phyloP scores from a whole-genome alignment of 2,888 invertebrate genomes.

The Marasmarcha lunaedactyla region DNA sequence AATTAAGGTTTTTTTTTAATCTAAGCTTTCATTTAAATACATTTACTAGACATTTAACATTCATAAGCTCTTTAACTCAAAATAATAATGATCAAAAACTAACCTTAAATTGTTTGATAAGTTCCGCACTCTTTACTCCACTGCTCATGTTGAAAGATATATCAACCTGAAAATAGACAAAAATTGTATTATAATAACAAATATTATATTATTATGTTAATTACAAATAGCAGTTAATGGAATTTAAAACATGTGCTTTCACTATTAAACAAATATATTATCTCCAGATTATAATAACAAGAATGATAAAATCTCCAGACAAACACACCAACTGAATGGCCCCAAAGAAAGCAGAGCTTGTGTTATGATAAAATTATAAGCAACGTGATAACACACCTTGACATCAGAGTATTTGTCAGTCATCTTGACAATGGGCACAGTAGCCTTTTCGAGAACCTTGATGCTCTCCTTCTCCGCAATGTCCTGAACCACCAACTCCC shows the following conservation, averaged over 20 bases:
- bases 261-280: background rate
- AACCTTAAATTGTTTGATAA: slow-evolving; percentile 90
- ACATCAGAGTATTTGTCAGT: slow-evolving; percentile 86
- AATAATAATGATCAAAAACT: slow-evolving; percentile 18
- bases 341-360: too few relatives aligned
- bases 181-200: background rate
- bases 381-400: slow-evolving; percentile 73
- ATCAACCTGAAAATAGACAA: slow-evolving; percentile 72
- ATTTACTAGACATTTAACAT: too few relatives aligned
- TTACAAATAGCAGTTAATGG: too few relatives aligned
- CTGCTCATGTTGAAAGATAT: slow-evolving; percentile 99
- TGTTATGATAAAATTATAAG: too few relatives aligned
- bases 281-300: too few relatives aligned
- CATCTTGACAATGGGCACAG: slow-evolving; percentile 98
- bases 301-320: too few relatives aligned
- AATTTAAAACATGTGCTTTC: too few relatives aligned
- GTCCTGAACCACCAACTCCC: slow-evolving; percentile 88
- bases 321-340: too few relatives aligned
- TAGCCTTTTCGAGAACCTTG: slow-evolving; percentile 97
- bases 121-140: slow-evolving; percentile 95
- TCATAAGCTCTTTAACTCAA: too few relatives aligned
- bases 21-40: too few relatives aligned
- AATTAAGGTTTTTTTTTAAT: too few relatives aligned
- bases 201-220: background rate
- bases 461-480: slow-evolving; percentile 91